Base-by-base conservation (phyloP, 2,888 invertebrate genomes). In the Lissonota sp. region DNA sequence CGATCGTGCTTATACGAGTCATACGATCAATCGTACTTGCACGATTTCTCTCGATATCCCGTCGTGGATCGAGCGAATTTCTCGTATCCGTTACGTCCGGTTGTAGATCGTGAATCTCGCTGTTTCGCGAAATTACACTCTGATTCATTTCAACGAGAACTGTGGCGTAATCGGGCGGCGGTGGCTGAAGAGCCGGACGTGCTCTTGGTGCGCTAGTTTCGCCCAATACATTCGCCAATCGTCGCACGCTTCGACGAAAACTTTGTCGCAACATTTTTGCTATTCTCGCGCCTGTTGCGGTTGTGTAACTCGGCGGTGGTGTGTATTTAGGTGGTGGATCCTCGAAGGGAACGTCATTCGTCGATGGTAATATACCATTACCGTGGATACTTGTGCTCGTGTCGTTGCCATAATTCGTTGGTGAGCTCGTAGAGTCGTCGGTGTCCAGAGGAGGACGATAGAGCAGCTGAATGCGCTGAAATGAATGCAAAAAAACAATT, bases 321-420 rank as follows among this genome's bases (percentile, higher is more conserved):
- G 98, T 98, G 93, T 98, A 98, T 92, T 98, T 98, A 66, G 98
- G 98, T 4, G 98, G 98, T 1, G 97, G 97, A 93, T 97, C 97
- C 87, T 95, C 95, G 57, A 93, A 91, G 7, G 93, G 91, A 39
- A 93, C 85, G 64, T 92, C 92, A 10, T 88, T 88, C 16, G 89
- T 88, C 1, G 89, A 79, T 0, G 91, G 86, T 6, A 91, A 77
- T 42, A 90, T 87, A 8, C 91, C 91, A 62, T 91, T 91, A 8
- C 80, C 89, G 83, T 87, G 92, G 73, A 88, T 88, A 85, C 84
- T 90, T 62, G 89, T 88, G 10, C 85, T 86, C 8, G 77, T 85
- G 6, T 90, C 90, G 40, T 80, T 86, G 8, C 87, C 86, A 12
- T 88, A 89, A 87, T 86, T 89, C 12, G 82, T 88, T 79, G 75